Evolutionary conservation across 2,797 vertebrate genomes (phyloP).

Genomic region (Artibeus lituratus): DNA sequence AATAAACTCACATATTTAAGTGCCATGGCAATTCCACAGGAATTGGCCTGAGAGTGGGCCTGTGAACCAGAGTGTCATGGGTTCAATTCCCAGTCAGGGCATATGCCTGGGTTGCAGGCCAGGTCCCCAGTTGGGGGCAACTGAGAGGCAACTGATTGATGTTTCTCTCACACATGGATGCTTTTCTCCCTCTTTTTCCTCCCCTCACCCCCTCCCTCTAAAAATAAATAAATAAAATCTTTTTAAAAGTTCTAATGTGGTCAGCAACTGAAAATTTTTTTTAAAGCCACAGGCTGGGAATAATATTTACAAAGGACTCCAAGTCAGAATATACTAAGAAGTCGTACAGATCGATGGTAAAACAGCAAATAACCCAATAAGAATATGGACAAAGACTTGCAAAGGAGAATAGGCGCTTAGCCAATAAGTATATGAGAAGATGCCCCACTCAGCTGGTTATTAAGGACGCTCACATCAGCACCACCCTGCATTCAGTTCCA

Average conservation of each 20-base stretch:
- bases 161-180: too few species aligned
- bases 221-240: too few species aligned
- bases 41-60: neutral
- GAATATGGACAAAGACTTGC: neutral
- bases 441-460: neutral
- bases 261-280: too few species aligned
- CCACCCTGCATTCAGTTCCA: too few species aligned
- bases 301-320: neutral
- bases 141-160: too few species aligned
- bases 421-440: neutral
- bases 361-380: neutral
- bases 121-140: too few species aligned
- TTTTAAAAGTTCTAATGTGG: too few species aligned
- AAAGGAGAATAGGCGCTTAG: neutral
- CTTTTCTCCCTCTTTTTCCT: too few species aligned
- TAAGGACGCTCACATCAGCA: neutral
- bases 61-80: too few species aligned
- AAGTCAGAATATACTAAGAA: neutral
- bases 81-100: too few species aligned
- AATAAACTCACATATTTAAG: neutral
- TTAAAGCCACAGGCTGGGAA: neutral
- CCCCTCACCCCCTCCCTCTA: too few species aligned
- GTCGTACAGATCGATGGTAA: neutral
- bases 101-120: too few species aligned
- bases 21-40: neutral